Conservation (phyloP, 2,797 vertebrate genomes). For the Uromys caudimaculatus region DNA sequence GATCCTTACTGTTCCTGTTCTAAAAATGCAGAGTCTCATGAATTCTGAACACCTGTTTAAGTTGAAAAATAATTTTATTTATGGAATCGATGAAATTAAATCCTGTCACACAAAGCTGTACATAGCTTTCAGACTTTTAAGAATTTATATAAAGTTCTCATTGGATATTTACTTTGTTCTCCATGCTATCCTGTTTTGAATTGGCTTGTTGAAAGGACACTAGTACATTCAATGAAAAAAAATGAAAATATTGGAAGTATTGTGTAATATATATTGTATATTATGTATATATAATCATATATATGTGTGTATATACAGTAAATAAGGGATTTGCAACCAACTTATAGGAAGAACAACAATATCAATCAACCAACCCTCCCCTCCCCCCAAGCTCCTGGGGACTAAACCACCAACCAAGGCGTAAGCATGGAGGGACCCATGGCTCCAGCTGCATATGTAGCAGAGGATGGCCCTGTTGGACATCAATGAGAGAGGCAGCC, state of each 20-base stretch:
- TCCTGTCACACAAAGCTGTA: neutral
- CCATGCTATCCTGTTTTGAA: neutral
- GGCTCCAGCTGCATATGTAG: too few relatives aligned
- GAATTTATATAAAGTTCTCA: constrained; percentile 8
- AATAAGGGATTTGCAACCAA: too few relatives aligned
- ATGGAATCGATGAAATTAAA: constrained; percentile 14
- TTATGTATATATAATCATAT: neutral
- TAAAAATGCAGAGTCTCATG: constrained; percentile 19
- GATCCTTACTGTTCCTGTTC: neutral
- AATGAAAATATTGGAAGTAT: neutral
- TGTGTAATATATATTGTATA: neutral
- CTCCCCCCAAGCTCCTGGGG: too few relatives aligned
- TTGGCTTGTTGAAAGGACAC: neutral
- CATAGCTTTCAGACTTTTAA: neutral
- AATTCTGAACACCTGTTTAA: constrained; percentile 41
- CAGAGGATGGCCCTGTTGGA: too few relatives aligned
- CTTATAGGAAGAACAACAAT: too few relatives aligned
- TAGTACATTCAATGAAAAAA: neutral
- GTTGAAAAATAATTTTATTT: constrained; percentile 41
- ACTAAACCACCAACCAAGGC: too few relatives aligned
- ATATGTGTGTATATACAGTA: too few relatives aligned
- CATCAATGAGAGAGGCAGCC: too few relatives aligned
- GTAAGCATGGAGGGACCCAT: too few relatives aligned
- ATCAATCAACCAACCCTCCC: too few relatives aligned
- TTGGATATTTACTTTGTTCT: neutral